Percentiles rank a stretch among this genome's conserved stretches.
Conservation (phyloP, 2,113 vertebrate genomes). For the Chaetodon trifascialis region DNA sequence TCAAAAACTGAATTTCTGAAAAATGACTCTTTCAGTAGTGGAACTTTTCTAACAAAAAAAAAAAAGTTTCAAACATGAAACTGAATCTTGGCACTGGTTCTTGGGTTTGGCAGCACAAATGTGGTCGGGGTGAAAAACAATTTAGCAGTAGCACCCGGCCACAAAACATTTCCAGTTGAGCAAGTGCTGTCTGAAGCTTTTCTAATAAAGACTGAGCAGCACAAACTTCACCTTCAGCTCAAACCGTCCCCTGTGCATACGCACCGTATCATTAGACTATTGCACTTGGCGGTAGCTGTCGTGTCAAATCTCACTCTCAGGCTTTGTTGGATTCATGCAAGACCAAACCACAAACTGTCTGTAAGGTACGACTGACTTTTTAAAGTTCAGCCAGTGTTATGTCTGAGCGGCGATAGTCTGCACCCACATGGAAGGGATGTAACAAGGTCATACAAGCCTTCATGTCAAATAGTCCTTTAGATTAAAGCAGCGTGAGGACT, state of each 20-base stretch:
- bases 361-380: slow-evolving; percentile 5
- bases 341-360: slow-evolving; percentile 7
- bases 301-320: slow-evolving; percentile 8
- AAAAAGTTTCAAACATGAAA: slow-evolving; percentile 21
- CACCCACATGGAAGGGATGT: background rate
- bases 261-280: background rate
- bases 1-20: background rate
- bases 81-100: slow-evolving; percentile 8
- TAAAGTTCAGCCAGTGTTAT: slow-evolving; percentile 5
- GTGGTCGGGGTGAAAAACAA: slow-evolving; percentile 48
- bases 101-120: slow-evolving; percentile 37
- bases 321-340: slow-evolving; percentile 1
- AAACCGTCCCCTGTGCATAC: background rate
- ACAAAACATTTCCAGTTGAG: slow-evolving; percentile 67
- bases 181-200: slow-evolving; percentile 28
- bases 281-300: background rate
- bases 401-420: slow-evolving; percentile 9
- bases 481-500: slow-evolving; percentile 1
- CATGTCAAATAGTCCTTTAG: background rate
- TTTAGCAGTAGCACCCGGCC: slow-evolving; percentile 42
- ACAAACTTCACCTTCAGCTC: slow-evolving; percentile 10
- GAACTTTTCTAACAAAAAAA: slow-evolving; percentile 8
- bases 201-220: background rate
- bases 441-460: slow-evolving; percentile 14
- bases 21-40: slow-evolving; percentile 7